Evolutionary conservation across 2,113 vertebrate genomes (phyloP).

Genomic region (Elephas maximus): DNA sequence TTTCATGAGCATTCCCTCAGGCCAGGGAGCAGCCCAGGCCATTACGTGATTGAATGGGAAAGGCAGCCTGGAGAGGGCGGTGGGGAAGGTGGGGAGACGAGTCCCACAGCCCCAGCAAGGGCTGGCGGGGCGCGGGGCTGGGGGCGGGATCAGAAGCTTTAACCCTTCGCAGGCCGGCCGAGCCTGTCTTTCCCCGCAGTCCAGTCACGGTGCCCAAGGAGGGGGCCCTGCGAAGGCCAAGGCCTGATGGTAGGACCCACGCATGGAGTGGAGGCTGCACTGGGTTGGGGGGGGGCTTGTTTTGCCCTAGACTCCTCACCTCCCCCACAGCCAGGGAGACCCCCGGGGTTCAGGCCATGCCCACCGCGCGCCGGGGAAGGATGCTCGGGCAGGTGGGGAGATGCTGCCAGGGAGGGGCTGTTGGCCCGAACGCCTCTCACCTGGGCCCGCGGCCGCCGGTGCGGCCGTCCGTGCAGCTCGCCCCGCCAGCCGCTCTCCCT

Average conservation of each 20-base stretch:
- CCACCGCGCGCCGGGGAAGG: constrained; percentile 23
- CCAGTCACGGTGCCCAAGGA: constrained; percentile 21
- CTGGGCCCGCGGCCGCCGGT: constrained; percentile 58
- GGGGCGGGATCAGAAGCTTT: not conserved
- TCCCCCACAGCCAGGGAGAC: not conserved
- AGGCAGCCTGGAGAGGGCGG: not conserved
- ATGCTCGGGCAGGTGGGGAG: constrained; percentile 64
- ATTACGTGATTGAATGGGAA: not conserved
- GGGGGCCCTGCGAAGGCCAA: constrained; percentile 62
- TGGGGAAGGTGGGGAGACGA: not conserved
- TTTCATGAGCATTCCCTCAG: not conserved
- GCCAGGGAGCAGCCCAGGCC: not conserved
- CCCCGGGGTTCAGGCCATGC: not conserved
- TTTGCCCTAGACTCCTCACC: not conserved
- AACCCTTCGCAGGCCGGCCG: not conserved
- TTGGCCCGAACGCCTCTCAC: constrained; percentile 65
- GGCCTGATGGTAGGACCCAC: constrained; percentile 55
- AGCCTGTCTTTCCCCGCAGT: constrained; percentile 10
- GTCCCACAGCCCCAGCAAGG: not conserved
- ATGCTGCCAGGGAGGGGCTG: constrained; percentile 48
- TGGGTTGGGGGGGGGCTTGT: not conserved
- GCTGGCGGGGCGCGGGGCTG: not conserved
- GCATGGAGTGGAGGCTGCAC: not conserved
- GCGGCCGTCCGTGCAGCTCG: constrained; percentile 45
- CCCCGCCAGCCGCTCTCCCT: constrained; percentile 37